A percentile compares a stretch with the other conserved stretches of the same genome.
These are phyloP conservation scores for Euschistus heros DNA, from an alignment of 1,140 invertebrate species.

Conservation along the genomic window DNA sequence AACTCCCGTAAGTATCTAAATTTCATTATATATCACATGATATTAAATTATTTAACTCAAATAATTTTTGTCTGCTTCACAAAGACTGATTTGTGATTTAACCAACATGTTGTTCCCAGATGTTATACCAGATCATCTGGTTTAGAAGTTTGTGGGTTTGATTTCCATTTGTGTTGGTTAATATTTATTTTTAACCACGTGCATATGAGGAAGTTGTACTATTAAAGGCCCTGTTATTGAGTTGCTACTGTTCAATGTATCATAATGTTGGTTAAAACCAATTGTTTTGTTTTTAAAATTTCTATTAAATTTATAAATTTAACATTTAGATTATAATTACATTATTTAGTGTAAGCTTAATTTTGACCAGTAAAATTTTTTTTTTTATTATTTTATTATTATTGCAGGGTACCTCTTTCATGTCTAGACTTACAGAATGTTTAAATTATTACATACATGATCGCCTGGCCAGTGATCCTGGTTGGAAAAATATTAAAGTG, in stretches of 20 bases:
- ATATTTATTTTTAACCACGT: too few relatives aligned
- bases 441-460: slow-evolving; percentile 96
- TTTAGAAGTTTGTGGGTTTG: too few relatives aligned
- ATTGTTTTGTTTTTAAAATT: too few relatives aligned
- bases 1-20: slow-evolving; percentile 57
- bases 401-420: slow-evolving; percentile 86
- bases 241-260: too few relatives aligned
- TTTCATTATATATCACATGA: slow-evolving; percentile 8
- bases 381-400: slow-evolving; percentile 29
- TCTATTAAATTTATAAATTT: too few relatives aligned
- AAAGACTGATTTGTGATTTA: not conserved
- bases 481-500: slow-evolving; percentile 90
- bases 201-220: too few relatives aligned
- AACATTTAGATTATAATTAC: slow-evolving; percentile 2
- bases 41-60: too few relatives aligned
- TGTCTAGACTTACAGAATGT: slow-evolving; percentile 87
- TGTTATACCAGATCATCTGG: too few relatives aligned
- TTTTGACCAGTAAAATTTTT: not conserved
- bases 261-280: not conserved
- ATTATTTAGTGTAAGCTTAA: not conserved
- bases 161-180: too few relatives aligned
- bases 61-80: too few relatives aligned
- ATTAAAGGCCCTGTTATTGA: too few relatives aligned
- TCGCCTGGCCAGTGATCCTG: slow-evolving; percentile 84
- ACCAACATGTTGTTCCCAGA: too few relatives aligned